Evolutionary conservation across 2,888 invertebrate species (phyloP).

Genomic region (Rhagophthalmus giganteus): DNA sequence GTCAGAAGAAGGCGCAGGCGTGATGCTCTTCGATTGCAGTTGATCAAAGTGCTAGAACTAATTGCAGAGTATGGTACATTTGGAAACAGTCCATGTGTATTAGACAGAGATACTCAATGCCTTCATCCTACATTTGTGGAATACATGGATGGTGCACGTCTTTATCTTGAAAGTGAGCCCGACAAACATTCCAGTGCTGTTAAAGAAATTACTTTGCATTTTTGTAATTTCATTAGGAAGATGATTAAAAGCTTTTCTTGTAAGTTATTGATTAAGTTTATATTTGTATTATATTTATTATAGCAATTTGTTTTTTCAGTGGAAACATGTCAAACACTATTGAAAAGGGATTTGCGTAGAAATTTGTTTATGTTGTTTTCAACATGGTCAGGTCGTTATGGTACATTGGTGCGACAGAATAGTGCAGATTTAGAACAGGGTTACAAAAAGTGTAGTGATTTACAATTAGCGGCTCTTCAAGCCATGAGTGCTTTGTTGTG

Average conservation of each 20-base stretch:
- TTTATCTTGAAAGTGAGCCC: constrained; percentile 88
- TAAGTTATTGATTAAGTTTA: constrained; percentile 59
- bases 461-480: constrained; percentile 62
- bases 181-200: constrained; percentile 90
- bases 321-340: constrained; percentile 80
- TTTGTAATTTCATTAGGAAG: constrained; percentile 91
- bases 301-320: constrained; percentile 61
- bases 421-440: constrained; percentile 35
- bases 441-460: constrained; percentile 53
- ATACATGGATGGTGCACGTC: constrained; percentile 91
- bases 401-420: constrained; percentile 62
- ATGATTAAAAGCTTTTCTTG: constrained; percentile 91
- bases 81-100: constrained; percentile 78
- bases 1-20: constrained; percentile 86
- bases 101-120: constrained; percentile 81
- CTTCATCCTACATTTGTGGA: constrained; percentile 88
- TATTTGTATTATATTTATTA: not conserved
- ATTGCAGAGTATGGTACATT: constrained; percentile 92
- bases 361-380: constrained; percentile 91
- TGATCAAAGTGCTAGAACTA: constrained; percentile 88
- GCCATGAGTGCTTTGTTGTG: constrained; percentile 96
- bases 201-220: constrained; percentile 88
- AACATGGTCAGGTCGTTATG: constrained; percentile 90
- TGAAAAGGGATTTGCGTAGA: constrained; percentile 84
- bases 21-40: constrained; percentile 88